phyloP scores from a whole-genome alignment of 2,113 vertebrate species.

The Eupsittula cactorum region DNA sequence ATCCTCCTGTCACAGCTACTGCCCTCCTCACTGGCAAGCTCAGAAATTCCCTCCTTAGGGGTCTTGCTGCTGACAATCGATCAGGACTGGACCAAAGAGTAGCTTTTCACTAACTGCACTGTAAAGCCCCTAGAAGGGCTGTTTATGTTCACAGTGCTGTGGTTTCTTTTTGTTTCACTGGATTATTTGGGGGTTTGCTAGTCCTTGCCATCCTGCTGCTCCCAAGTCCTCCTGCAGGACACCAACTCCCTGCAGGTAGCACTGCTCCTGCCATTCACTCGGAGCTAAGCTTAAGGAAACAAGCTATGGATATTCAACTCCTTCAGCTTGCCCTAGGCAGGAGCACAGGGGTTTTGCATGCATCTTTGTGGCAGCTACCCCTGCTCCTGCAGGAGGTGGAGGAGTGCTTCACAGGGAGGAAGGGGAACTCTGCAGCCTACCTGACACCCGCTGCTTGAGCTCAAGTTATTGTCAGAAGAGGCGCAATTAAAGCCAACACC shows the following conservation, averaged over 20 bases:
- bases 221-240: neutral
- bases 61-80: neutral
- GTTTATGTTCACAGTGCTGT: rapidly evolving
- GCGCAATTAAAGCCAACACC: neutral
- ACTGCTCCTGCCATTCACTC: neutral
- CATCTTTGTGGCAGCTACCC: neutral
- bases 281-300: neutral
- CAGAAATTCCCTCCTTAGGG: neutral
- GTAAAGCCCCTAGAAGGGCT: neutral
- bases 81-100: neutral
- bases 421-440: neutral
- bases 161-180: neutral
- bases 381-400: neutral
- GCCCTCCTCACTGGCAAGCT: neutral
- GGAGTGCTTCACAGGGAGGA: neutral
- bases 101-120: neutral
- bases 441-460: neutral
- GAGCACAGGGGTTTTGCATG: neutral
- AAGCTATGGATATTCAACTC: neutral
- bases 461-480: neutral
- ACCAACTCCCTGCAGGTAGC: neutral
- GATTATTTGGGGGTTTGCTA: neutral
- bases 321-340: neutral
- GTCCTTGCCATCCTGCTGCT: neutral
- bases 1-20: neutral